phyloP scores from a whole-genome alignment of 2,113 vertebrate genomes.

The Theristicus caerulescens region DNA sequence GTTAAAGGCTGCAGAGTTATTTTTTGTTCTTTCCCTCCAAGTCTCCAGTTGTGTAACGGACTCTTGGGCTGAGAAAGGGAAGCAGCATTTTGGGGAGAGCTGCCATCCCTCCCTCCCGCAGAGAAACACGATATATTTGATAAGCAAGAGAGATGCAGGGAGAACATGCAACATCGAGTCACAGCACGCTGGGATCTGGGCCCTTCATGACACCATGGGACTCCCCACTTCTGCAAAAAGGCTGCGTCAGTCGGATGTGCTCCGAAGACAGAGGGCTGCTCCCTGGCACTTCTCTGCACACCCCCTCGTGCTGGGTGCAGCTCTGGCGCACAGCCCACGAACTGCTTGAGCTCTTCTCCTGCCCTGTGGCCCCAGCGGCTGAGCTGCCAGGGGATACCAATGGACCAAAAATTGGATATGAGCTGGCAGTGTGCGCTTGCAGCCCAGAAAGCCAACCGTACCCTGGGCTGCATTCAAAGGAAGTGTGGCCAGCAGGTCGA shows the following conservation, averaged over 20 bases:
- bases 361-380: not conserved
- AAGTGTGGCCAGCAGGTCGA: accelerated
- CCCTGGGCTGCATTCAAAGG: not conserved
- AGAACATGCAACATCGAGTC: accelerated
- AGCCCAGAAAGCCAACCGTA: not conserved
- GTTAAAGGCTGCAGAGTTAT: not conserved
- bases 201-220: accelerated
- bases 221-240: accelerated
- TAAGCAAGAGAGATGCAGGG: too few species aligned
- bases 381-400: not conserved
- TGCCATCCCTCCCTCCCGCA: not conserved
- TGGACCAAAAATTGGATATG: not conserved
- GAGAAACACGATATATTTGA: not conserved
- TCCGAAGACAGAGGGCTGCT: not conserved
- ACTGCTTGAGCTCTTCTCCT: not conserved
- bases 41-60: not conserved
- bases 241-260: not conserved
- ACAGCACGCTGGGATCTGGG: not conserved
- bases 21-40: not conserved
- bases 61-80: not conserved
- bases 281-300: not conserved
- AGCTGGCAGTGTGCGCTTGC: accelerated
- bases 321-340: not conserved
- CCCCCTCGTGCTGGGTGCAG: not conserved
- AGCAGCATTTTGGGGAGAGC: not conserved